These are phyloP conservation scores for Strigops habroptila DNA, from an alignment of 2,113 vertebrate species.

Conservation along the genomic window DNA sequence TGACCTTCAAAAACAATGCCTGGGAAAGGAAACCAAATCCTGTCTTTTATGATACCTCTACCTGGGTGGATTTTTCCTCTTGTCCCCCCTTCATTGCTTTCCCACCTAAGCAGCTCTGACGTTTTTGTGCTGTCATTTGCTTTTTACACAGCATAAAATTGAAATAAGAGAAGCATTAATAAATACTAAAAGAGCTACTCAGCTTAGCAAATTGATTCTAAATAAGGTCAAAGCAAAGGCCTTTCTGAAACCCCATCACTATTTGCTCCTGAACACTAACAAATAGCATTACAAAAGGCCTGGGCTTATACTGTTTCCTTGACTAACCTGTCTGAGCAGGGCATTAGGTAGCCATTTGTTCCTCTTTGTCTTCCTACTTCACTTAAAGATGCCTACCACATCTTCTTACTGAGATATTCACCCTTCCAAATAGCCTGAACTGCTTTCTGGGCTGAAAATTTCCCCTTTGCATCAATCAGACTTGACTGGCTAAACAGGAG, in stretches of 20 bases:
- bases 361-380: neutral
- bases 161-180: neutral
- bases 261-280: neutral
- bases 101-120: neutral
- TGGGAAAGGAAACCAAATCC: neutral
- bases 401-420: neutral
- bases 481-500: neutral
- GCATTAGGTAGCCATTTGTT: neutral
- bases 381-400: neutral
- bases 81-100: neutral
- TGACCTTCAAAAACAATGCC: neutral
- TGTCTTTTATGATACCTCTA: neutral
- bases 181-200: neutral
- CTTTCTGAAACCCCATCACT: neutral
- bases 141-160: neutral
- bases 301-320: neutral
- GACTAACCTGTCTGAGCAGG: neutral
- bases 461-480: neutral
- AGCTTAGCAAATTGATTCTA: constrained; percentile 3
- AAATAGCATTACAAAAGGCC: neutral
- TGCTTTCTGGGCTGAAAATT: neutral
- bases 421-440: neutral
- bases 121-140: neutral
- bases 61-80: neutral
- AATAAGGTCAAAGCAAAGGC: neutral